Evolutionary conservation across 2,113 vertebrate species (phyloP), one percentile per base, ranked within the genome.

Genomic region (Caracal caracal): DNA sequence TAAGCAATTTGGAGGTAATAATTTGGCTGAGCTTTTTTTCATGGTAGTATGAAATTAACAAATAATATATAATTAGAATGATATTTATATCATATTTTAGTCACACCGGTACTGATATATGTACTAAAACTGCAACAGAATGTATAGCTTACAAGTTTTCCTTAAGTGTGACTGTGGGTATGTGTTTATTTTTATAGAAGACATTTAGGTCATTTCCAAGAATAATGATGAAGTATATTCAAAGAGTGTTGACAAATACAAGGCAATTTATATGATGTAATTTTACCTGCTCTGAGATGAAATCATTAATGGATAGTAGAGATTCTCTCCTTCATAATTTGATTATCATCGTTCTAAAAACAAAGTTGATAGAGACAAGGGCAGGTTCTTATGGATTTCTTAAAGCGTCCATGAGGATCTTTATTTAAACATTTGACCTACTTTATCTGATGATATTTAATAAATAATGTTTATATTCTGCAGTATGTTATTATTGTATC

Each of bases 351-450:
- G 0, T 68, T 19, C 20, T 70, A 40, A 56, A 40, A 56, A 63
- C 12, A 65, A 53, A 87, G 7, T 40, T 59, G 5, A 30, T 81
- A 10, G 10, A 68, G 37, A 79, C 7, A 30, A 86, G 1, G 16
- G 35, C 20, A 59, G 28, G 1, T 56, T 24, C 30, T 65, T 33
- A 37, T 33, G 65, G 11, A 12, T 3, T 65, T 49, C 43, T 70
- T n/a, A 24, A 63, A 26, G 10, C 2, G 0, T 24, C 6, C 7
- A 4, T 17, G 24, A 24, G 26, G 1, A 63, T 5, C 70, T 59
- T 53, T 43, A 65, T 68, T 95, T 68, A 56, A 82, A 33, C 22
- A 10, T 90, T 86, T 76, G 47, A 2, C 22, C 63, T 82, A 43
- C 33, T 76, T 93, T 66, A 20, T 95, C 51, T 61, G 9, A 59